A percentile compares a stretch with the other conserved stretches of the same genome.
phyloP scores from a whole-genome alignment of 2,797 vertebrate species.

The Chrysocyon brachyurus region DNA sequence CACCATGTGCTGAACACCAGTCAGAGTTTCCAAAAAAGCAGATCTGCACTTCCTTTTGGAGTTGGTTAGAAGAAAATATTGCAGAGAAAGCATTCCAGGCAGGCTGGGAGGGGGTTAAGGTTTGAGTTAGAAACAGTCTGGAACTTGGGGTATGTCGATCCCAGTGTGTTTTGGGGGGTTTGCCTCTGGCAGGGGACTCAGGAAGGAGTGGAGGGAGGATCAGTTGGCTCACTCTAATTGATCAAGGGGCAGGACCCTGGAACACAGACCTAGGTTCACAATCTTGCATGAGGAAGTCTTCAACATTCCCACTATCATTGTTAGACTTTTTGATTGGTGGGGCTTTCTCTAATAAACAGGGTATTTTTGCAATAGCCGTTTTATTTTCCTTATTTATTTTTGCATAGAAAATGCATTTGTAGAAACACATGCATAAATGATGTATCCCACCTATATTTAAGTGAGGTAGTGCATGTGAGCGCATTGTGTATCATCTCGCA shows the following conservation, averaged over 20 bases:
- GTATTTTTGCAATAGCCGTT: not conserved
- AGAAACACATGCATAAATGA: not conserved
- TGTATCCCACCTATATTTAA: not conserved
- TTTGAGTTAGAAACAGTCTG: constrained; percentile 26
- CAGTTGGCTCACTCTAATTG: not conserved
- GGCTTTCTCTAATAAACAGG: not conserved
- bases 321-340: not conserved
- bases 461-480: not conserved
- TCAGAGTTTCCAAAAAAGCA: constrained; percentile 44
- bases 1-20: not conserved
- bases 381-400: not conserved
- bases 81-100: not conserved
- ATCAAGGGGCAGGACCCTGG: accelerated
- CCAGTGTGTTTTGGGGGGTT: not conserved
- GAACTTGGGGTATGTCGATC: not conserved
- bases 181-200: not conserved
- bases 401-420: constrained; percentile 24
- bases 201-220: not conserved
- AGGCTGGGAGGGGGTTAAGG: not conserved
- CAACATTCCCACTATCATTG: not conserved
- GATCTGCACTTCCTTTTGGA: constrained; percentile 31
- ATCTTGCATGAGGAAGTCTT: not conserved
- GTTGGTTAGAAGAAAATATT: constrained; percentile 20
- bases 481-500: not conserved
- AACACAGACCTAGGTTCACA: not conserved